Conservation (phyloP, 2,797 vertebrate genomes). For the Catamblyrhynchus diadema region DNA sequence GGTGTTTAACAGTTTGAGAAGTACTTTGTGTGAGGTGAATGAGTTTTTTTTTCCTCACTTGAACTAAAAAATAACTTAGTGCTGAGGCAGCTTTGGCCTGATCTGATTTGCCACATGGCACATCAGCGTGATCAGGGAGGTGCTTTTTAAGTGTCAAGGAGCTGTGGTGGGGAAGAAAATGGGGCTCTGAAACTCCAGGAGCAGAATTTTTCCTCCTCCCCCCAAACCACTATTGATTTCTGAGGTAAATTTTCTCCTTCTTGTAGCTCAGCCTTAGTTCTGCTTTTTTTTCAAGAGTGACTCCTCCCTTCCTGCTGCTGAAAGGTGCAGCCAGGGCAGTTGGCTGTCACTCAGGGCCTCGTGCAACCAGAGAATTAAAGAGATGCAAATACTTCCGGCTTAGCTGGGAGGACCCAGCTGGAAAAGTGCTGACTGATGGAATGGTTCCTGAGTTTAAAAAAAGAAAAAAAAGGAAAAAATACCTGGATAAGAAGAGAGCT, state of each 20-base stretch:
- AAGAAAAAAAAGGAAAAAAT: neutral
- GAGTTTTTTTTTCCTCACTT: neutral
- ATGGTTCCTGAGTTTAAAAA: neutral
- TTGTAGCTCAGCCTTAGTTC: neutral
- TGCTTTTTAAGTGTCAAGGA: neutral
- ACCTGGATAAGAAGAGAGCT: neutral
- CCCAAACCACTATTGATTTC: neutral
- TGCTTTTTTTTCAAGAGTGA: neutral
- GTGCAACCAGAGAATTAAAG: neutral
- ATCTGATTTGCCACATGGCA: neutral
- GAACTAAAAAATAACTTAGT: neutral
- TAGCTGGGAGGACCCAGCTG: neutral
- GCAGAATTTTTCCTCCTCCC: neutral
- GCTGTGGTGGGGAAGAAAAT: neutral
- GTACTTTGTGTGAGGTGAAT: neutral
- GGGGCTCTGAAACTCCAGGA: neutral
- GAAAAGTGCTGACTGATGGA: neutral
- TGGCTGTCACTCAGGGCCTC: neutral
- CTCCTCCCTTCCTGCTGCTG: neutral
- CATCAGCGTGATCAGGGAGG: neutral
- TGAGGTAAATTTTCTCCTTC: neutral
- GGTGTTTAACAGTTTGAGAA: neutral
- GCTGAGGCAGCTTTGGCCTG: neutral
- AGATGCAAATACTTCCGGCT: neutral
- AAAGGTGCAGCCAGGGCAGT: neutral